phyloP scores from a whole-genome alignment of 2,797 vertebrate species.

The Aldrovandia affinis region DNA sequence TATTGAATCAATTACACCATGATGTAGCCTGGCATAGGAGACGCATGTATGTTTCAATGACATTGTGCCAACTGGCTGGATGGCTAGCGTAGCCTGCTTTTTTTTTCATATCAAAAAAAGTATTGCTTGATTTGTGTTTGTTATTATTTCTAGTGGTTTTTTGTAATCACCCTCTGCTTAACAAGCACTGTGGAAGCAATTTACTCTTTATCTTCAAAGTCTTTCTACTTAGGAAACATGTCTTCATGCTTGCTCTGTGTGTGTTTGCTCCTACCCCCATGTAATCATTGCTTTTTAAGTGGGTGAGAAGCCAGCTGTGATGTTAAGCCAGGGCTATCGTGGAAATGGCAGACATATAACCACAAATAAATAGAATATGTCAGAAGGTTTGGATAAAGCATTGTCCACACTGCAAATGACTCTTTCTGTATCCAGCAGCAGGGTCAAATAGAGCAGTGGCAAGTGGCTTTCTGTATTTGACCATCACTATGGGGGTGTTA shows the following conservation, averaged over 20 bases:
- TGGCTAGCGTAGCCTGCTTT: conserved; percentile 42
- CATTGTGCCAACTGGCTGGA: conserved; percentile 44
- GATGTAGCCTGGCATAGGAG: conserved; percentile 46
- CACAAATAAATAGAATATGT: conserved; percentile 63
- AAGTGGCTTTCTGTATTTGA: background rate
- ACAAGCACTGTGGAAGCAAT: background rate
- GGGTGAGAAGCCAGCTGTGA: conserved; percentile 44
- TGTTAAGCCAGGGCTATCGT: conserved; percentile 50
- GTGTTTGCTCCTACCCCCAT: background rate
- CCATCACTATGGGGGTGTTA: background rate
- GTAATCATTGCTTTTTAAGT: conserved; percentile 6
- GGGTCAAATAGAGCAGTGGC: conserved; percentile 50
- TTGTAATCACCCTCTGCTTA: background rate
- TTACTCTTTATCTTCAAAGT: conserved; percentile 44
- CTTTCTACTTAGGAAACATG: conserved; percentile 33
- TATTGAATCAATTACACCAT: conserved; percentile 69
- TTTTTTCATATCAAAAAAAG: conserved; percentile 34
- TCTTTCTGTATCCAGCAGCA: conserved; percentile 62
- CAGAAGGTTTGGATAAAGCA: conserved; percentile 54
- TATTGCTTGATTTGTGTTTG: conserved; percentile 32
- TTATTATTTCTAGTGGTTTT: conserved; percentile 19
- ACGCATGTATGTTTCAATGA: conserved; percentile 43
- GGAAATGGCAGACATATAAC: conserved; percentile 58
- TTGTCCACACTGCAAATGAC: no score
- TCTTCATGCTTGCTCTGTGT: conserved; percentile 17